These are phyloP conservation scores for Choloepus didactylus DNA, from an alignment of 2,797 vertebrate species.

Conservation along the genomic window DNA sequence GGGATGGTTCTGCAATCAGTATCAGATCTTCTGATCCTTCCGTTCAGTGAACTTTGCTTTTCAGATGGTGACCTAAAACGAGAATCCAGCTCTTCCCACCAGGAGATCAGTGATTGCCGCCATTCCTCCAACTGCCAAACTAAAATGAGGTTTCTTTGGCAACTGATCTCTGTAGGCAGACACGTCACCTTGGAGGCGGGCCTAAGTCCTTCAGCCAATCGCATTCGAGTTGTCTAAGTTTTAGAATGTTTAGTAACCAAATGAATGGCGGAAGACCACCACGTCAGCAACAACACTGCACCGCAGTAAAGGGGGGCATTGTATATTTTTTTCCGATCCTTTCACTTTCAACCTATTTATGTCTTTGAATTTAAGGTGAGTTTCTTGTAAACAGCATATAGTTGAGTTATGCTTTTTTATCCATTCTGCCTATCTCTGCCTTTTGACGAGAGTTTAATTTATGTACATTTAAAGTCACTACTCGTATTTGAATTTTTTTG, in stretches of 20 bases:
- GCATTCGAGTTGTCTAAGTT: constrained; percentile 72
- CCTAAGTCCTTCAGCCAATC: constrained; percentile 67
- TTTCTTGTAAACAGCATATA: too few species aligned
- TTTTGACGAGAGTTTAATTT: too few species aligned
- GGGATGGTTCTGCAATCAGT: constrained; percentile 65
- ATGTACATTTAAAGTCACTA: too few species aligned
- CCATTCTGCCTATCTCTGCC: too few species aligned
- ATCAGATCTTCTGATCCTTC: constrained; percentile 79
- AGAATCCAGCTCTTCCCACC: constrained; percentile 80
- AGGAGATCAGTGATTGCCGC: constrained; percentile 77
- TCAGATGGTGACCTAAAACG: constrained; percentile 77
- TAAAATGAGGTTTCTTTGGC: constrained; percentile 85
- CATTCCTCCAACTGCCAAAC: constrained; percentile 81
- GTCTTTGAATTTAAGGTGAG: too few species aligned
- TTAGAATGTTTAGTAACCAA: constrained; percentile 83
- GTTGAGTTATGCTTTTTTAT: too few species aligned
- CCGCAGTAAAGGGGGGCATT: constrained; percentile 79
- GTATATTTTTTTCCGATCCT: too few species aligned
- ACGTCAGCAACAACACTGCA: constrained; percentile 77
- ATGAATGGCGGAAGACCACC: constrained; percentile 68
- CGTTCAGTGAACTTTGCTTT: constrained; percentile 74
- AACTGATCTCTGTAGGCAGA: constrained; percentile 85
- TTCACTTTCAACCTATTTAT: too few species aligned
- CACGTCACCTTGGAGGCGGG: constrained; percentile 81
- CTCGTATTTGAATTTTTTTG: too few species aligned